Evolutionary conservation across 2,888 invertebrate species (phyloP).

Genomic region (Acrobasis suavella): DNA sequence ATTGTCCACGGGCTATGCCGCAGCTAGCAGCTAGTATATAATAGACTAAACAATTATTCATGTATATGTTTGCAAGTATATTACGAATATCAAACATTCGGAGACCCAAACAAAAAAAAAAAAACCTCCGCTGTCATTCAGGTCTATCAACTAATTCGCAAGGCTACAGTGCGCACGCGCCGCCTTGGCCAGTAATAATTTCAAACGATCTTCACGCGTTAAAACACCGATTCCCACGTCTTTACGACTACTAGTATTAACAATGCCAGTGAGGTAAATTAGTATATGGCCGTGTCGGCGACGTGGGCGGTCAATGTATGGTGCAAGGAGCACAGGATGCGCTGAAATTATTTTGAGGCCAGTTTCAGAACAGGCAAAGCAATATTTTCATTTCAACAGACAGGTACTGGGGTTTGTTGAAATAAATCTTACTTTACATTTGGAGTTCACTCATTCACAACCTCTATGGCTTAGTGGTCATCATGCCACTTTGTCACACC

Average conservation of each 20-base stretch:
- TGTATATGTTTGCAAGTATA: no score
- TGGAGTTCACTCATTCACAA: no score
- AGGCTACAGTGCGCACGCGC: slow-evolving; percentile 69
- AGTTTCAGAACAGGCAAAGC: neutral
- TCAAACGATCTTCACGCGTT: slow-evolving; percentile 66
- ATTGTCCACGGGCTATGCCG: no score
- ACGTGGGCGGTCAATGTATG: neutral
- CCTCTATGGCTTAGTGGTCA: no score
- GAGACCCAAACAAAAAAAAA: neutral
- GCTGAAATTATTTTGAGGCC: neutral
- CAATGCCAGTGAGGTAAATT: slow-evolving; percentile 16
- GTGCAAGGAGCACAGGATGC: neutral
- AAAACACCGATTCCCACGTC: slow-evolving; percentile 61
- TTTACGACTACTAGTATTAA: slow-evolving; percentile 29
- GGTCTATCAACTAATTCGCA: slow-evolving; percentile 61
- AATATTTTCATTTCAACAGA: no score
- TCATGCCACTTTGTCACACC: no score
- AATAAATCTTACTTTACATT: no score
- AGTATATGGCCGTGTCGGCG: slow-evolving; percentile 4
- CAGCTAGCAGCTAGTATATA: no score
- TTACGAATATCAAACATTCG: neutral
- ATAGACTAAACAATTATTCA: no score
- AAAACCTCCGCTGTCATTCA: slow-evolving; percentile 15
- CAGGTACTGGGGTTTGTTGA: no score
- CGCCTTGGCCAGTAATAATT: slow-evolving; percentile 70